Percentiles rank a stretch among this genome's conserved stretches.
Conservation (phyloP, 2,888 invertebrate species). For the Epiblema foenella region DNA sequence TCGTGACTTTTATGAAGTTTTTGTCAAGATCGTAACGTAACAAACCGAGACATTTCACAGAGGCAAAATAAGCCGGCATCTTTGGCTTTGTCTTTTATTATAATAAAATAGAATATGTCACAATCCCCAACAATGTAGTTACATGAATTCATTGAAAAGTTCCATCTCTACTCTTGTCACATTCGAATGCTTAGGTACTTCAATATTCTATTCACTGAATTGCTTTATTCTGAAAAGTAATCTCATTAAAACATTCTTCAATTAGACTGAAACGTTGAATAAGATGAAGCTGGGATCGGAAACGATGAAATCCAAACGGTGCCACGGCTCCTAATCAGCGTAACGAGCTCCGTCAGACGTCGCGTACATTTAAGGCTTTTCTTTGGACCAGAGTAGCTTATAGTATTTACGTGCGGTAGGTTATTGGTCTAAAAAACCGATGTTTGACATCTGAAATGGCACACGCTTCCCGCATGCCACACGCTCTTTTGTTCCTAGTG, state of each 20-base stretch:
- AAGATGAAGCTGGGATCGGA: conserved; percentile 30
- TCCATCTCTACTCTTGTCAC: neutral
- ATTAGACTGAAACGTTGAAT: conserved; percentile 33
- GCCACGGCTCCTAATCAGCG: conserved; percentile 37
- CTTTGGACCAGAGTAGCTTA: too few relatives aligned
- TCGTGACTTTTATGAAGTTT: too few relatives aligned
- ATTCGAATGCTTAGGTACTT: neutral
- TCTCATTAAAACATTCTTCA: conserved; percentile 35
- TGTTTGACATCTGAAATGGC: too few relatives aligned
- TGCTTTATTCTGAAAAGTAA: conserved; percentile 31
- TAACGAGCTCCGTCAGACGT: conserved; percentile 39
- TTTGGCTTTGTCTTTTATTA: neutral
- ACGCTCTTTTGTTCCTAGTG: too few relatives aligned
- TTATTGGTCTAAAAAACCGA: too few relatives aligned
- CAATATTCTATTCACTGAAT: neutral
- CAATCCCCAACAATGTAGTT: too few relatives aligned
- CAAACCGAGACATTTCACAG: too few relatives aligned
- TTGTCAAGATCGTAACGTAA: too few relatives aligned
- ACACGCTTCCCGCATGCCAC: too few relatives aligned
- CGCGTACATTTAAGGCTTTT: conserved; percentile 19
- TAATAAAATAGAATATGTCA: neutral
- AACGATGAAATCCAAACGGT: conserved; percentile 28
- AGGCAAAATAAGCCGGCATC: too few relatives aligned
- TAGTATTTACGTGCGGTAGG: too few relatives aligned
- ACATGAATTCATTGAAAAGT: neutral